Conservation (phyloP, 2,113 vertebrate genomes). For the Psittacara wagleri region DNA sequence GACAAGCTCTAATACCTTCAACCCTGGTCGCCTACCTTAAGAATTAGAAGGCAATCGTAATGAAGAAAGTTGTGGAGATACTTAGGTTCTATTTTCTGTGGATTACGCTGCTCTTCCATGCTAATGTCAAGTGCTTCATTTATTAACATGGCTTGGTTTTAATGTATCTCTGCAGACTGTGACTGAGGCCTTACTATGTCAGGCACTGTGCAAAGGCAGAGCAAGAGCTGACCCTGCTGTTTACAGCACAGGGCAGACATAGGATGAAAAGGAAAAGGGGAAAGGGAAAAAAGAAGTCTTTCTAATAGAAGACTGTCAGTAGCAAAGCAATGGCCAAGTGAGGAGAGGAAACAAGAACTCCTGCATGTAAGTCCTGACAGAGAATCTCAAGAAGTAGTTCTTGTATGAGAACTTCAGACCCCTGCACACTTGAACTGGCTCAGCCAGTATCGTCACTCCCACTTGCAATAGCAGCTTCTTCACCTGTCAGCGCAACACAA, state of each 20-base stretch:
- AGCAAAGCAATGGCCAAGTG: background rate
- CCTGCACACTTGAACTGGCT: background rate
- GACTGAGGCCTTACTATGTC: background rate
- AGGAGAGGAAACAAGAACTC: background rate
- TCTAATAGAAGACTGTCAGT: background rate
- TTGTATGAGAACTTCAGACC: background rate
- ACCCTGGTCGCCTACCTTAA: background rate
- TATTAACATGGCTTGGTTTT: background rate
- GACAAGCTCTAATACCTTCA: background rate
- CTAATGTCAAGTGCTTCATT: background rate
- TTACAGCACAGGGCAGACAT: background rate
- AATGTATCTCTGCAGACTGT: background rate
- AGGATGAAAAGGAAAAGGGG: background rate
- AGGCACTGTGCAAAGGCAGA: background rate
- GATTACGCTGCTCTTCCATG: background rate
- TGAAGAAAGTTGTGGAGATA: background rate
- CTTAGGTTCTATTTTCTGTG: background rate
- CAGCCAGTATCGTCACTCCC: background rate
- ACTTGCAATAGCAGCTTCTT: background rate
- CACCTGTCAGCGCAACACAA: accelerated
- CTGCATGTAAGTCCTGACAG: background rate
- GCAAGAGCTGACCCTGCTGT: background rate
- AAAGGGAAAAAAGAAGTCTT: background rate
- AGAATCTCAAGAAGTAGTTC: background rate
- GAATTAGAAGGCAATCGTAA: background rate